These are phyloP conservation scores for Drosophila trichaetosa DNA, from an alignment of 2,888 invertebrate species.

Conservation along the genomic window DNA sequence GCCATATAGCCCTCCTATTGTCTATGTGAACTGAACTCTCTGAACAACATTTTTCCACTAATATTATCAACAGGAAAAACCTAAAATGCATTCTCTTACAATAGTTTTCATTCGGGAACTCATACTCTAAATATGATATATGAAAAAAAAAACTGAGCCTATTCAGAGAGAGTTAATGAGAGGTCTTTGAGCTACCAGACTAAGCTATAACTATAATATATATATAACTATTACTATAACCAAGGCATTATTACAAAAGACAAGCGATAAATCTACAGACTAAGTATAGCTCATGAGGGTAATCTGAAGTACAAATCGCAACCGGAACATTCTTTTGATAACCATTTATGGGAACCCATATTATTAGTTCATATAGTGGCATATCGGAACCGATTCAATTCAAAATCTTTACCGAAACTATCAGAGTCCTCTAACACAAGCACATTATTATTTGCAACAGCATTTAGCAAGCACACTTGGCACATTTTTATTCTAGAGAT, in stretches of 20 bases:
- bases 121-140: background rate
- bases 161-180: background rate
- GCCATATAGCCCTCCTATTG: background rate
- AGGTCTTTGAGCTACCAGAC: background rate
- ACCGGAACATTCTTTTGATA: too few species aligned
- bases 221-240: background rate
- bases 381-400: background rate
- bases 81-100: background rate
- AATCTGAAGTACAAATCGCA: background rate
- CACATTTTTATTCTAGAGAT: background rate
- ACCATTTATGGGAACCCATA: background rate
- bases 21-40: background rate
- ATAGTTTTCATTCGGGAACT: background rate
- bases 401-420: background rate
- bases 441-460: too few species aligned
- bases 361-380: background rate
- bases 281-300: background rate
- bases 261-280: background rate
- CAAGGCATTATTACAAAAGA: background rate
- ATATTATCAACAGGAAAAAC: background rate
- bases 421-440: too few species aligned
- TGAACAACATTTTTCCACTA: background rate
- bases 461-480: background rate
- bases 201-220: background rate
- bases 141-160: too few species aligned